Conservation (phyloP, 53 echinoderm and acorn worm genomes). For the Temnopleurus reevesii region DNA sequence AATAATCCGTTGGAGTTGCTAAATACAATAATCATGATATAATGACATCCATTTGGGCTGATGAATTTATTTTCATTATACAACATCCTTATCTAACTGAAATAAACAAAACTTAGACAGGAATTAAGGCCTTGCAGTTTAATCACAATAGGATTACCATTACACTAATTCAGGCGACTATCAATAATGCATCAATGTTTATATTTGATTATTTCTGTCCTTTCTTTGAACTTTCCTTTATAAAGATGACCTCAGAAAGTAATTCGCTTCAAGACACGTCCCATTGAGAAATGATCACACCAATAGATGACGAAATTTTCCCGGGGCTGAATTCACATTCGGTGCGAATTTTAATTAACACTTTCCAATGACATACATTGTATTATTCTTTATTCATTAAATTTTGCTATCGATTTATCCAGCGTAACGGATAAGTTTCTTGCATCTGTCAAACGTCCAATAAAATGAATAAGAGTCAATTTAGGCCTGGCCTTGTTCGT, state of each 20-base stretch:
- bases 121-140: too few relatives aligned
- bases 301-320: not conserved
- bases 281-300: too few relatives aligned
- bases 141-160: too few relatives aligned
- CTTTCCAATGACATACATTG: conserved; percentile 3
- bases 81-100: too few relatives aligned
- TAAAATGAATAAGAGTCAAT: conserved; percentile 24
- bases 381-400: not conserved
- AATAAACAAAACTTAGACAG: too few relatives aligned
- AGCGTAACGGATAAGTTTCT: not conserved
- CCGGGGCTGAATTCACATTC: not conserved
- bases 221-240: not conserved
- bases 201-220: not conserved
- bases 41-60: too few relatives aligned
- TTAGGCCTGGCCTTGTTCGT: not conserved
- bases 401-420: conserved; percentile 9
- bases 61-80: too few relatives aligned
- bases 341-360: not conserved
- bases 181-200: not conserved
- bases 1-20: too few relatives aligned
- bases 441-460: conserved; percentile 33
- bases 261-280: too few relatives aligned
- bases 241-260: not conserved
- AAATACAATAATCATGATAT: too few relatives aligned
- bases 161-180: not conserved